Percentiles rank a stretch among this genome's conserved stretches.
Conservation (phyloP, 2,888 invertebrate species). For the Eupelmus urozonus region DNA sequence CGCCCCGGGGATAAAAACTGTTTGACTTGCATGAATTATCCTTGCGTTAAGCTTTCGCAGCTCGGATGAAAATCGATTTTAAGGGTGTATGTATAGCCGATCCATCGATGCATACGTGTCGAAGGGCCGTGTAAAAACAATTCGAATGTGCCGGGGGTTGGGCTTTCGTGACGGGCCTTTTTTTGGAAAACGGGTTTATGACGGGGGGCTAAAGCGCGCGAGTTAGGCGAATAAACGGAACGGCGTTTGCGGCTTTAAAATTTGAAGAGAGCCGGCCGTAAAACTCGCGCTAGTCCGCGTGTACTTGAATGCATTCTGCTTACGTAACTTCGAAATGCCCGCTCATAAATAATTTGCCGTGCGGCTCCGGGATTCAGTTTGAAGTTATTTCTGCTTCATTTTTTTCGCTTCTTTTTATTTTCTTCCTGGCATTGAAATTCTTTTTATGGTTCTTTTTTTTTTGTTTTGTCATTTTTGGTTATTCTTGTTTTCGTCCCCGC, state of each 20-base stretch:
- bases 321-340: neutral
- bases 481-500: too few relatives aligned
- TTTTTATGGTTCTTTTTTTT: neutral
- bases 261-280: conserved; percentile 44
- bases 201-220: neutral
- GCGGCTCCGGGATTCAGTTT: neutral
- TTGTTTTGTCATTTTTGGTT: too few relatives aligned
- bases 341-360: conserved; percentile 36
- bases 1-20: conserved; percentile 62
- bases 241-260: conserved; percentile 39
- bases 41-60: conserved; percentile 14
- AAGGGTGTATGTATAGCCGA: too few relatives aligned
- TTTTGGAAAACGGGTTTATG: conserved; percentile 1
- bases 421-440: neutral
- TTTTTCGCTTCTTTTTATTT: neutral
- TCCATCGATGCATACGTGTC: neutral
- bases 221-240: conserved; percentile 37
- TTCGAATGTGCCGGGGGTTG: too few relatives aligned
- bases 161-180: neutral
- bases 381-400: neutral
- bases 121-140: neutral
- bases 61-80: too few relatives aligned
- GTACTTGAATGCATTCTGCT: conserved; percentile 27
- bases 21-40: conserved; percentile 65
- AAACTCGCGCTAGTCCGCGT: conserved; percentile 15